phyloP scores from a whole-genome alignment of 2,113 vertebrate genomes.

The Anser cygnoides region DNA sequence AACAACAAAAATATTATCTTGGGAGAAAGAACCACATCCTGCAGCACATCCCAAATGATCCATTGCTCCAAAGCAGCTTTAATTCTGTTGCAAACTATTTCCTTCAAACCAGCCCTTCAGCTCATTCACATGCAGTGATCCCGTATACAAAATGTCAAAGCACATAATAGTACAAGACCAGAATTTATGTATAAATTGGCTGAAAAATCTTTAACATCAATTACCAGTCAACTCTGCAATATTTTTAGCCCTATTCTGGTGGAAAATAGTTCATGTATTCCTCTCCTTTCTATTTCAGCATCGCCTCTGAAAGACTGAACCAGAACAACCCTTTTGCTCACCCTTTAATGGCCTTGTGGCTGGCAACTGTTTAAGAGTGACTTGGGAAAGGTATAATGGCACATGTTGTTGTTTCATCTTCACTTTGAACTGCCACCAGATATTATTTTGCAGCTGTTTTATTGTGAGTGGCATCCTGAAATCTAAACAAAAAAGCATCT shows the following conservation, averaged over 20 bases:
- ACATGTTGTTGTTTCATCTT: neutral
- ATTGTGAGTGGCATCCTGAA: slow-evolving; percentile 44
- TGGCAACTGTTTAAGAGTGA: neutral
- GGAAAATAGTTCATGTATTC: neutral
- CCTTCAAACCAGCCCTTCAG: neutral
- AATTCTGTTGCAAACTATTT: neutral
- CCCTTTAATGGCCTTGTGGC: neutral
- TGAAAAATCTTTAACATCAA: neutral
- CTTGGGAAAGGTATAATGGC: slow-evolving; percentile 14
- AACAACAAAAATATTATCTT: too few species aligned
- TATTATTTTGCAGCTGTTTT: slow-evolving; percentile 57
- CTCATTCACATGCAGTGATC: neutral
- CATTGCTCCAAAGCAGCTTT: neutral
- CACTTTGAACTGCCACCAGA: slow-evolving; percentile 29
- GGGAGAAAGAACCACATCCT: neutral
- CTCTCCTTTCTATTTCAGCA: neutral
- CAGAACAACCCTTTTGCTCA: neutral
- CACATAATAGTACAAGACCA: neutral
- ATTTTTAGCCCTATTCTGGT: neutral
- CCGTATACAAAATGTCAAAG: neutral
- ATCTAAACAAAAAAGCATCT: neutral
- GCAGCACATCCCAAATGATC: neutral
- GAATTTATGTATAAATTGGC: neutral
- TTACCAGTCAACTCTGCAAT: neutral
- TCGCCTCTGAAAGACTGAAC: neutral